Percentiles rank a stretch among this genome's conserved stretches.
These are phyloP conservation scores for Macrochelys suwanniensis DNA, from an alignment of 2,797 vertebrate genomes.

Conservation along the genomic window DNA sequence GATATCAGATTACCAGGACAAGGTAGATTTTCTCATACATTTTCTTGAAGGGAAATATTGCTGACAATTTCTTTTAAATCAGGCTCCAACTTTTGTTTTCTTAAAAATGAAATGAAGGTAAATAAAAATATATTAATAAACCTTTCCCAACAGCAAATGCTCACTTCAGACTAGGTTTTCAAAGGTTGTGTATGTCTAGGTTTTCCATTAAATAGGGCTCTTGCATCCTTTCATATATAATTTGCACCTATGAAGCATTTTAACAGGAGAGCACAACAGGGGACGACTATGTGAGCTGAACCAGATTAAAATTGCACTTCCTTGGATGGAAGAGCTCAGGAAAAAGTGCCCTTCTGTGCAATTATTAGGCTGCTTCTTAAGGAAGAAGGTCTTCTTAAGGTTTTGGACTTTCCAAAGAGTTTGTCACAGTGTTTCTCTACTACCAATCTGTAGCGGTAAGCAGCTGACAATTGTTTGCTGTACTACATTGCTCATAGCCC, in stretches of 20 bases:
- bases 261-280: neutral
- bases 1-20: neutral
- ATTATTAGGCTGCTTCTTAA: neutral
- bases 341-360: neutral
- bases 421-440: neutral
- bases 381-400: too few species aligned
- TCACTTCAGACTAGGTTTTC: neutral
- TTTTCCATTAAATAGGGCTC: neutral
- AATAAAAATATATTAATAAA: neutral
- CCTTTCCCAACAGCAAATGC: neutral
- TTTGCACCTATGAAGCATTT: conserved; percentile 18
- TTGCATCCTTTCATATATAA: neutral
- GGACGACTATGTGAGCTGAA: neutral
- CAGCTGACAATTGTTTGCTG: neutral
- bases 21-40: neutral
- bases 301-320: neutral
- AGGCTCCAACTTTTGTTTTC: neutral
- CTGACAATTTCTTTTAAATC: neutral
- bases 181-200: neutral
- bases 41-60: neutral
- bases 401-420: neutral
- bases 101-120: neutral
- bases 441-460: neutral
- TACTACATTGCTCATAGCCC: neutral
- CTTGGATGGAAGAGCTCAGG: neutral